Evolutionary conservation across 2,113 vertebrate species (phyloP).

Genomic region (Serilophus lunatus): DNA sequence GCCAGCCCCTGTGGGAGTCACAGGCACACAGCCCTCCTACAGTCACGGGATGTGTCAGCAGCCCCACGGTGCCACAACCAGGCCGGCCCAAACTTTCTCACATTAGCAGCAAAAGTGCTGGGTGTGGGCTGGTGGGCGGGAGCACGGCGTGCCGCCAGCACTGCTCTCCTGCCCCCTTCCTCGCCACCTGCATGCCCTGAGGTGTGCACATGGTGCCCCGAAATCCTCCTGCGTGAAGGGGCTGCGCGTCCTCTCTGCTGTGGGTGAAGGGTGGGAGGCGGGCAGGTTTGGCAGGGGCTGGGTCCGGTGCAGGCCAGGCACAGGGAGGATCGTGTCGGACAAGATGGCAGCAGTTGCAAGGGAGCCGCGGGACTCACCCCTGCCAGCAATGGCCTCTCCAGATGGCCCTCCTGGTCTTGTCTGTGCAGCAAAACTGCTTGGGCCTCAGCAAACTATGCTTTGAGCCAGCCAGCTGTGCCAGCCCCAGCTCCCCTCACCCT

Average conservation of each 20-base stretch:
- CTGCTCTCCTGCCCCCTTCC: background rate
- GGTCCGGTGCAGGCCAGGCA: background rate
- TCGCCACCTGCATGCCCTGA: rapidly evolving
- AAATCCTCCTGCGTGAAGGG: background rate
- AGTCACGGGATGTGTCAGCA: background rate
- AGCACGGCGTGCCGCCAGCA: background rate
- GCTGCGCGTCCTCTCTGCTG: background rate
- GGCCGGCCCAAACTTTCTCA: background rate
- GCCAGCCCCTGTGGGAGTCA: background rate
- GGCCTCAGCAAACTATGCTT: background rate
- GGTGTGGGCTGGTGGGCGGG: background rate
- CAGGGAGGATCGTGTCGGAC: background rate
- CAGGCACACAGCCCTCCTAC: background rate
- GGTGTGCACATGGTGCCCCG: background rate
- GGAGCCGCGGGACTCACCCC: rapidly evolving
- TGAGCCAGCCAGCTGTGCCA: background rate
- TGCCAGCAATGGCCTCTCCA: background rate
- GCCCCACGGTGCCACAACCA: rapidly evolving
- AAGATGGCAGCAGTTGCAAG: background rate
- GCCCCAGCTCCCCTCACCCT: background rate
- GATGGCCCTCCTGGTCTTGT: background rate
- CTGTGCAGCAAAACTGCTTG: background rate
- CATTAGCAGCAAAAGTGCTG: background rate
- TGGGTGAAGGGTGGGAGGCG: background rate
- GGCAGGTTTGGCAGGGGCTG: background rate